These are phyloP conservation scores for Drosophila tani DNA, from an alignment of 1,140 invertebrate genomes.

Conservation along the genomic window DNA sequence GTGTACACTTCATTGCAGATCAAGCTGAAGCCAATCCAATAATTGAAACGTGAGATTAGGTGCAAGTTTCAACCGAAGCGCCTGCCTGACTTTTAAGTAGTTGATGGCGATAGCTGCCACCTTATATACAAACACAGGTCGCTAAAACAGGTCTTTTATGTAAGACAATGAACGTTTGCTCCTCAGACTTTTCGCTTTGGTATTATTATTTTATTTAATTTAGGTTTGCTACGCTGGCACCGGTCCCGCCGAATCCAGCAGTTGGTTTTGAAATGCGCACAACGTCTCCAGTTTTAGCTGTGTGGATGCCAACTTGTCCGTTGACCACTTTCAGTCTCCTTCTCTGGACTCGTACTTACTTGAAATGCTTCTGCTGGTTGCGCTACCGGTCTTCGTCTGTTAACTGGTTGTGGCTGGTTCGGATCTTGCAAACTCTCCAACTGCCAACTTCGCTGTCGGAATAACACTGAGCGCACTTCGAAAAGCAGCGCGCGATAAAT, in stretches of 20 bases:
- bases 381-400: slow-evolving; percentile 33
- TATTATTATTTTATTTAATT: slow-evolving; percentile 64
- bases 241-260: slow-evolving; percentile 11
- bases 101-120: slow-evolving; percentile 23
- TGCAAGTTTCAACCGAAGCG: slow-evolving; percentile 15
- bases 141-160: slow-evolving; percentile 71
- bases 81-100: slow-evolving; percentile 18
- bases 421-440: slow-evolving; percentile 25
- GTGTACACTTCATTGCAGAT: background rate
- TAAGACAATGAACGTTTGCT: slow-evolving; percentile 55
- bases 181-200: slow-evolving; percentile 25
- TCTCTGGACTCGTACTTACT: slow-evolving; percentile 30
- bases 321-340: slow-evolving; percentile 10
- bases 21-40: background rate
- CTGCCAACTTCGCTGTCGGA: slow-evolving; percentile 71
- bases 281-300: slow-evolving; percentile 17
- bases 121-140: slow-evolving; percentile 13
- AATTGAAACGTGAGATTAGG: background rate
- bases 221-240: slow-evolving; percentile 66
- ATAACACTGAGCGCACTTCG: slow-evolving; percentile 76
- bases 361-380: slow-evolving; percentile 17
- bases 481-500: slow-evolving; percentile 80
- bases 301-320: slow-evolving; percentile 19
- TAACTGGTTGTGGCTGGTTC: slow-evolving; percentile 48
- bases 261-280: slow-evolving; percentile 38